These are phyloP conservation scores for Hormiphora californensis DNA, from an alignment of 37 sponge, comb jelly and placozoan species.

Conservation along the genomic window DNA sequence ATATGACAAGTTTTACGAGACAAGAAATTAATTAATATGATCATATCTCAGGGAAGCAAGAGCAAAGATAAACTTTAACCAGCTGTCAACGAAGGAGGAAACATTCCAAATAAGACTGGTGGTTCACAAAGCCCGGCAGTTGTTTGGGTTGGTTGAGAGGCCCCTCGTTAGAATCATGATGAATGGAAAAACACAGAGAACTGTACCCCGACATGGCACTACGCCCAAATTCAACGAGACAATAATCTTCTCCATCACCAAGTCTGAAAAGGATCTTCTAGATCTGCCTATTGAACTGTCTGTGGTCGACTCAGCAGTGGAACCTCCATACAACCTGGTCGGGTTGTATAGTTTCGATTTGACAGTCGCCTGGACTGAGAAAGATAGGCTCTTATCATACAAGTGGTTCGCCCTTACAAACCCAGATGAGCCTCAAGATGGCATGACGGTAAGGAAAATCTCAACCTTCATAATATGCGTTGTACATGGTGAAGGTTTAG, in stretches of 20 bases:
- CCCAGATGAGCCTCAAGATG: slow-evolving; percentile 44
- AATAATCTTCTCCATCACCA: slow-evolving; percentile 10
- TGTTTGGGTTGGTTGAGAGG: neutral
- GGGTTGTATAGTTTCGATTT: slow-evolving; percentile 26
- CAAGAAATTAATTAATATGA: no score
- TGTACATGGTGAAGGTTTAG: no score
- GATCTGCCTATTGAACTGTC: slow-evolving; percentile 16
- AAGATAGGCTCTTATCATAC: slow-evolving; percentile 10
- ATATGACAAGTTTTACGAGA: no score
- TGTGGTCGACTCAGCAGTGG: neutral
- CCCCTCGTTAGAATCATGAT: neutral
- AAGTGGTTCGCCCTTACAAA: slow-evolving; percentile 42
- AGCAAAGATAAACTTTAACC: neutral
- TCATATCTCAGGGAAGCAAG: slow-evolving; percentile 50
- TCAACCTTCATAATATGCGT: no score
- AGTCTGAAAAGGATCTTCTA: slow-evolving; percentile 20
- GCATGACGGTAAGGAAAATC: slow-evolving; percentile 22
- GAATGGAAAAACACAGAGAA: neutral
- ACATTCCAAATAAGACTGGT: slow-evolving; percentile 35
- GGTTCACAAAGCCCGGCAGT: neutral
- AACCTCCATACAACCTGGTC: slow-evolving; percentile 38
- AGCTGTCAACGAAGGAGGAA: slow-evolving; percentile 29
- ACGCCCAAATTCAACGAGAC: slow-evolving; percentile 28
- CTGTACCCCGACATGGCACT: neutral
- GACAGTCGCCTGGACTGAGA: slow-evolving; percentile 34